phyloP scores from a whole-genome alignment of 37 sponge, comb jelly and placozoan genomes.

The Corticium candelabrum region DNA sequence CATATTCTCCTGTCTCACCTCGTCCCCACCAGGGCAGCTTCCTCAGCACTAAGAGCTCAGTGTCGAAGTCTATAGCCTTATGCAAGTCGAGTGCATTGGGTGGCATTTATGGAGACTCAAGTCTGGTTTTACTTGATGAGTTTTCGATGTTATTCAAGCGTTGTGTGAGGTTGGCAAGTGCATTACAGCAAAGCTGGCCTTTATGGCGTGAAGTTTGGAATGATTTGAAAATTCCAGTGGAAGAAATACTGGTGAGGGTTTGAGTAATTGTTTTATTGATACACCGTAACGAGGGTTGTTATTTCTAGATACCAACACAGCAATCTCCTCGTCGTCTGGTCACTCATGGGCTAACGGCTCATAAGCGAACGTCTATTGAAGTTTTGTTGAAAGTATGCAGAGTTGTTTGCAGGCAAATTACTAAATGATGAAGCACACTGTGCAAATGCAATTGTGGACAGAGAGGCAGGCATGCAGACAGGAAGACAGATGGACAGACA shows the following conservation, averaged over 20 bases:
- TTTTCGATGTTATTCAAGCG: neutral
- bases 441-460: too few species aligned
- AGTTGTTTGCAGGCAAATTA: too few species aligned
- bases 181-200: neutral
- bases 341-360: constrained; percentile 38
- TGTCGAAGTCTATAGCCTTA: neutral
- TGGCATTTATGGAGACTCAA: neutral
- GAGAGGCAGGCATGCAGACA: too few species aligned
- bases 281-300: too few species aligned
- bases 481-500: neutral
- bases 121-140: neutral
- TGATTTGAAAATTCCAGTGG: neutral
- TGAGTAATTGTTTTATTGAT: too few species aligned
- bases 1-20: neutral
- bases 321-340: too few species aligned
- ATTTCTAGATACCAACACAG: too few species aligned
- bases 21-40: neutral
- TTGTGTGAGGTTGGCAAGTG: neutral
- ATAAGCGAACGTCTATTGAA: constrained; percentile 73
- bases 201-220: neutral
- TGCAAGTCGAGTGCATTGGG: neutral
- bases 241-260: too few species aligned
- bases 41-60: neutral
- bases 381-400: constrained; percentile 82
- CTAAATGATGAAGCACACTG: too few species aligned